Evolutionary conservation across 1,140 invertebrate genomes (phyloP), one percentile per base, ranked within the genome.

Genomic region (Sinonovacula constricta): DNA sequence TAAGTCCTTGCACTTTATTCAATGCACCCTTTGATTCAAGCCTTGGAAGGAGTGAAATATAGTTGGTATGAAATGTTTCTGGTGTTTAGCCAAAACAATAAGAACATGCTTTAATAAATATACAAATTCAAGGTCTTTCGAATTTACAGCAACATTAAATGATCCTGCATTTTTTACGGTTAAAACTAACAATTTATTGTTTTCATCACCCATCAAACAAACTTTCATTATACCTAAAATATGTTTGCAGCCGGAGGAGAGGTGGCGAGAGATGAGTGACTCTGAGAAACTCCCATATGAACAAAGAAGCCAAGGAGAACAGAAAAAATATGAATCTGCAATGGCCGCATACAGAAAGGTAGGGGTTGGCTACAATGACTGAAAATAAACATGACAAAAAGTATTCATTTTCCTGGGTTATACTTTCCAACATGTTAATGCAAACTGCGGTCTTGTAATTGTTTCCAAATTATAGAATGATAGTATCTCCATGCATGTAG

Each of bases 261-360:
- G 97, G 91, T 99, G 98, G 98, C 94, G 95, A 65, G 95, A 96
- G 82, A 86, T 99, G 31, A 94, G 68, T 15, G 80, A 74, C 31
- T 81, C 95, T 81, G 95, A 98, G 84, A 99, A 98, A 92, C 93
- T 94, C 45, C 95, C 95, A n/a, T 88, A 86, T 77, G 86, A 88
- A 67, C 83, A 88, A 59, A 65, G 63, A 60, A 83, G 82, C 54
- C 79, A 86, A 30, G 84, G 83, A 67, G 85, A 83, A 74, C 74
- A 80, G 57, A 85, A 85, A 56, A 85, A 83, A 67, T 88, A 88
- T 68, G 86, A 88, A 72, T 14, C 51, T 26, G 79, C 69, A 26
- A 88, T 88, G 85, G 78, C 76, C 30, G 84, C 83, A 33, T 88
- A 86, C 59, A 81, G 83, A 71, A 81, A 67, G 68, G 84, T 84